phyloP scores from a whole-genome alignment of 2,113 vertebrate species.

The Ascaphus truei region DNA sequence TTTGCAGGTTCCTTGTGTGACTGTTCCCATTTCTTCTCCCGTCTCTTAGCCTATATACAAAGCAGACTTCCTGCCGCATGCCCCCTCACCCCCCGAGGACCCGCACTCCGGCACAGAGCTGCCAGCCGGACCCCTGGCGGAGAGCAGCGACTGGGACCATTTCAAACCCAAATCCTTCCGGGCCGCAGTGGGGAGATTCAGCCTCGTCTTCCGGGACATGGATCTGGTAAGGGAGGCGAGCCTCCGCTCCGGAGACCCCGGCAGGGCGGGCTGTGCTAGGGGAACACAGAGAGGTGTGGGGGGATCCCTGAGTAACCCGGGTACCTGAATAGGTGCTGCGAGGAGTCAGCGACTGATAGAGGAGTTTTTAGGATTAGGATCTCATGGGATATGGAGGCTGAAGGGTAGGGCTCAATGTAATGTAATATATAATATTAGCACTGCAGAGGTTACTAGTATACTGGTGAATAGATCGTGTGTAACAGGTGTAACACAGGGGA shows the following conservation, averaged over 20 bases:
- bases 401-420: no score
- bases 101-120: background rate
- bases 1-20: no score
- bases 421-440: no score
- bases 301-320: background rate
- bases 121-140: background rate
- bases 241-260: conserved; percentile 1
- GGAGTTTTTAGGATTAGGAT: no score
- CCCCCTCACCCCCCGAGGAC: background rate
- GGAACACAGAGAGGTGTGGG: background rate
- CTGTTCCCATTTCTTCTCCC: background rate
- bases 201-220: conserved; percentile 70
- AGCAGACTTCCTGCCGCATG: conserved; percentile 65
- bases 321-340: no score
- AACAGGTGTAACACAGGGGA: no score
- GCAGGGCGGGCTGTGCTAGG: background rate
- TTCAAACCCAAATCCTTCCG: conserved; percentile 60
- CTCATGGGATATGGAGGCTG: no score
- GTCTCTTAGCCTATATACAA: conserved; percentile 77
- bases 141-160: background rate
- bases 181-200: conserved; percentile 68
- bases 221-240: conserved; percentile 69
- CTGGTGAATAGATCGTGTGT: no score
- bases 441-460: no score
- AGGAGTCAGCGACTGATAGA: no score